phyloP scores from a whole-genome alignment of 2,113 vertebrate species.

The Tilapia sparmanii region DNA sequence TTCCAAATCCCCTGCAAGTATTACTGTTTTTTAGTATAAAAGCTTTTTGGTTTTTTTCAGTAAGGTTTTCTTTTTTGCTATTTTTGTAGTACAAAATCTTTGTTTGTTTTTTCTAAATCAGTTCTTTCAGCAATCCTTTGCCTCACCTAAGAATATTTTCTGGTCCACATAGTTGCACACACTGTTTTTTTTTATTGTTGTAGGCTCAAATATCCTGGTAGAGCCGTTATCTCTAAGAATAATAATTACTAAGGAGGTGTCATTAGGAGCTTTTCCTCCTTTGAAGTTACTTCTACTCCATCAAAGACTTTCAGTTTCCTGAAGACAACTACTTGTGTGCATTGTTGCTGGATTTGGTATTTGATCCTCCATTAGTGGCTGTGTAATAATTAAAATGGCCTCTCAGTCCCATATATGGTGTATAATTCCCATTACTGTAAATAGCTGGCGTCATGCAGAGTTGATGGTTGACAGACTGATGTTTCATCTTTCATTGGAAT shows the following conservation, averaged over 20 bases:
- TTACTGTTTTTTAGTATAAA: neutral
- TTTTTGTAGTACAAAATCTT: neutral
- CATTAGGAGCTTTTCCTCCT: neutral
- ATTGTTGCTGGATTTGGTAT: neutral
- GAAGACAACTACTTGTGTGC: neutral
- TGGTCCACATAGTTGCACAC: neutral
- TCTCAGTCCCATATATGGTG: neutral
- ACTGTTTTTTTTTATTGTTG: neutral
- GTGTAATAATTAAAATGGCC: neutral
- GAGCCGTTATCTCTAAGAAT: neutral
- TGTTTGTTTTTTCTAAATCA: neutral
- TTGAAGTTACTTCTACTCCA: neutral
- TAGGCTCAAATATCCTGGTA: neutral
- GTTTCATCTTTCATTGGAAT: neutral
- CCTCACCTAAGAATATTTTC: neutral
- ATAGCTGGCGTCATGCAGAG: neutral
- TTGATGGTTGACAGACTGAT: neutral
- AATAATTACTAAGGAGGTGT: neutral
- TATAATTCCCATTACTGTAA: neutral
- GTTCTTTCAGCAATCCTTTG: neutral
- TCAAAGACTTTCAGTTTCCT: neutral
- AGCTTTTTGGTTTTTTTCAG: fast-evolving
- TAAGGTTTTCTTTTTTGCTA: neutral
- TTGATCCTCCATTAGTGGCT: neutral
- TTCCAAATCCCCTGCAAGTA: neutral